A percentile compares a stretch with the other conserved stretches of the same genome.
Conservation (phyloP, 2,113 vertebrate genomes). For the Abramis brama region DNA sequence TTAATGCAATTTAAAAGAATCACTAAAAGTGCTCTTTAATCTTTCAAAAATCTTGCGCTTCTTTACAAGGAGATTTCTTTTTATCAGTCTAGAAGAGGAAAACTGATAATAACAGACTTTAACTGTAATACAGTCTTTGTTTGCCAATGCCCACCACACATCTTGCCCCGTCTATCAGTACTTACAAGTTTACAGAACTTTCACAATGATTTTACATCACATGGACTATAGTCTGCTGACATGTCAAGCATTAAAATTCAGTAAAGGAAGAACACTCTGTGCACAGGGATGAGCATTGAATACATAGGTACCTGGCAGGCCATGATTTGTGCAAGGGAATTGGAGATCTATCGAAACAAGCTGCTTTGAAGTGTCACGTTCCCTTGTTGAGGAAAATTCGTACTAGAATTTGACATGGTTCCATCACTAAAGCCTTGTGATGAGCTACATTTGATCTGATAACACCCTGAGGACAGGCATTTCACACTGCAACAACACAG, state of each 20-base stretch:
- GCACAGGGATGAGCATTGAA: constrained; percentile 19
- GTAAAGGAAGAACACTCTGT: not conserved
- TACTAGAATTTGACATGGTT: constrained; percentile 27
- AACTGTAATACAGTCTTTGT: not conserved
- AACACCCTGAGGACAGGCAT: constrained; percentile 11
- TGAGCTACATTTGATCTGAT: constrained; percentile 19
- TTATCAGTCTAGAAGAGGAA: not conserved
- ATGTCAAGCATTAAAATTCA: constrained; percentile 8
- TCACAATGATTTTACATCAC: not conserved
- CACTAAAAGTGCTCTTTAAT: not conserved
- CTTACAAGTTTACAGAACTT: not conserved
- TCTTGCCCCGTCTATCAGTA: not conserved
- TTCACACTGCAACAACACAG: not conserved
- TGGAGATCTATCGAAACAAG: constrained; percentile 34
- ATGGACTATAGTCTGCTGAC: not conserved
- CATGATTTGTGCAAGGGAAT: constrained; percentile 7
- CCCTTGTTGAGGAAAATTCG: not conserved
- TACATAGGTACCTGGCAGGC: constrained; percentile 27
- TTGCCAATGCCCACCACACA: not conserved
- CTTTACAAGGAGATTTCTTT: not conserved
- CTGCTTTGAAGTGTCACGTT: constrained; percentile 42
- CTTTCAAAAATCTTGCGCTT: not conserved
- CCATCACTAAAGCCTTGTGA: constrained; percentile 33
- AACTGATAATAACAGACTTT: not conserved
- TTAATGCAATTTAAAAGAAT: constrained; percentile 18